Evolutionary conservation across 30 jellyfish, hydroid and myxozoan genomes (phyloP).

Genomic region (Morbakka virulenta): DNA sequence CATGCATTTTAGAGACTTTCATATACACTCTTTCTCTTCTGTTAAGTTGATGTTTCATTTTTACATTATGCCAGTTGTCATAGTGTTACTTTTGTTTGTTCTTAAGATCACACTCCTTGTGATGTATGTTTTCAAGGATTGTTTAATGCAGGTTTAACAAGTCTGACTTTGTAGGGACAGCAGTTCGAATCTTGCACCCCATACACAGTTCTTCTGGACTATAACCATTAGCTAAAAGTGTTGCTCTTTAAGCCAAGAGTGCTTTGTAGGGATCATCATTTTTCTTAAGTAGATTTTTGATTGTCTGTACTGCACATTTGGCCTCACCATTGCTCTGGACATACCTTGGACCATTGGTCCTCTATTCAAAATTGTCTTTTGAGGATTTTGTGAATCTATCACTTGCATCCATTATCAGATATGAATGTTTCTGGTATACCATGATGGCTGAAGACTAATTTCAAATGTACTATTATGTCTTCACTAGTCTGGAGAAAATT

Average conservation of each 20-base stretch:
- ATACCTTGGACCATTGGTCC: constrained; percentile 38
- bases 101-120: too few species aligned
- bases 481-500: too few species aligned
- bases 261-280: constrained; percentile 36
- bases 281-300: constrained; percentile 16
- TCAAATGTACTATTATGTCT: too few species aligned
- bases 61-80: constrained; percentile 42
- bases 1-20: constrained; percentile 32
- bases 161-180: constrained; percentile 5
- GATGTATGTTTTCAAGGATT: background rate
- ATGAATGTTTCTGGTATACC: constrained; percentile 50
- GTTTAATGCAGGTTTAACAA: constrained; percentile 8
- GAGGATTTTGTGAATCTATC: too few species aligned
- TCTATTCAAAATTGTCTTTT: too few species aligned
- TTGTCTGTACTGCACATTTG: constrained; percentile 46
- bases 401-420: constrained; percentile 57
- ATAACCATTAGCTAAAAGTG: constrained; percentile 34
- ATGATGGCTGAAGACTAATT: constrained; percentile 16
- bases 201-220: constrained; percentile 19
- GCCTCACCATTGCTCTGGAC: constrained; percentile 49
- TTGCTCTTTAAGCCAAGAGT: constrained; percentile 46
- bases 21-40: too few species aligned
- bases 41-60: too few species aligned
- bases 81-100: too few species aligned
- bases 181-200: constrained; percentile 32